Evolutionary conservation across 2,888 invertebrate genomes (phyloP).

Genomic region (Rhimphoctona megacephalus): DNA sequence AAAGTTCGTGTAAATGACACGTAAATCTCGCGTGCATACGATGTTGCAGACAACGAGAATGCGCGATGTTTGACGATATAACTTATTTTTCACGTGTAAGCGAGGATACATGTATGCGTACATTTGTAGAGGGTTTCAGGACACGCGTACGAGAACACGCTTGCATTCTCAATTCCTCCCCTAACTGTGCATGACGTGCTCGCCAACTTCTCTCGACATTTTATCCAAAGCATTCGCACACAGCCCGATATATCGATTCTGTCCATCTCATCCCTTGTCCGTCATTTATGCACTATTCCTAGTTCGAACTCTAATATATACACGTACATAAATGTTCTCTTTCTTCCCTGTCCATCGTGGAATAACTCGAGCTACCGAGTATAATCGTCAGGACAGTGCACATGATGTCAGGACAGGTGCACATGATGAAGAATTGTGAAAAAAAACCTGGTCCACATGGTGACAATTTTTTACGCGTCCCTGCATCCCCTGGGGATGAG

Average conservation of each 20-base stretch:
- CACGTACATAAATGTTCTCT: neutral
- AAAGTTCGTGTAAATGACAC: constrained; percentile 45
- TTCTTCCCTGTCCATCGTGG: neutral
- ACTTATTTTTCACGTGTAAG: neutral
- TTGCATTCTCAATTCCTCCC: constrained; percentile 37
- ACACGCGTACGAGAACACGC: constrained; percentile 47
- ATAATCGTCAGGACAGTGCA: neutral
- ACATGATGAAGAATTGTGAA: neutral
- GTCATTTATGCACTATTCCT: constrained; percentile 33
- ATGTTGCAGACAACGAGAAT: constrained; percentile 41
- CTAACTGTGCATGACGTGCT: constrained; percentile 51
- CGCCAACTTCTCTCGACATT: constrained; percentile 51
- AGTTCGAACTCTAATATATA: constrained; percentile 9
- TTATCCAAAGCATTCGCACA: constrained; percentile 47
- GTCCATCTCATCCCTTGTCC: constrained; percentile 4
- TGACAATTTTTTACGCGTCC: constrained; percentile 29
- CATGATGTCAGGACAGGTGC: neutral
- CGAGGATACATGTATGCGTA: constrained; percentile 8
- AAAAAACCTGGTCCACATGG: constrained; percentile 21
- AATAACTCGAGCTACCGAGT: neutral
- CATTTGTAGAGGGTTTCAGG: constrained; percentile 19
- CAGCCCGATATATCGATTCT: constrained; percentile 43
- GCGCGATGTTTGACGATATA: constrained; percentile 16
- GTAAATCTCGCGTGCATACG: constrained; percentile 55
- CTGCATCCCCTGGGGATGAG: neutral